Base-by-base conservation (phyloP, 2,797 vertebrate genomes). In the Danio jaintianensis region DNA sequence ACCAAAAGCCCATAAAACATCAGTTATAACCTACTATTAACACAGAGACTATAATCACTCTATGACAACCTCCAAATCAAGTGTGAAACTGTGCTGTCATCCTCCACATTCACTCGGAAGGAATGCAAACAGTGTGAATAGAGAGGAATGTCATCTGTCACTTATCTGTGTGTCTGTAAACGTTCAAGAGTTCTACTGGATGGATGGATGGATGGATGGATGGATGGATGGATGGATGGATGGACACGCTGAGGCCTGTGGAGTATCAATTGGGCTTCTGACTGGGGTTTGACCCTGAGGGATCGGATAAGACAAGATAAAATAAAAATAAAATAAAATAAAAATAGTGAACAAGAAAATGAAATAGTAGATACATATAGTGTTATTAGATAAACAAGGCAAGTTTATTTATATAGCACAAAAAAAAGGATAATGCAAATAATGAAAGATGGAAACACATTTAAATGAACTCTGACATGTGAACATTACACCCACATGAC, bases 61-160 rank as follows among this genome's bases (percentile, higher is more conserved):
- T 43, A 53, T 42, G 38, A 52, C 10, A 63, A 75, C 50, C 45
- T 50, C 7, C 6, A 5, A 55, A 29, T 66, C 16, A 10, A 45
- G 42, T 10, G 16, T 47, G 67, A 69, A 69, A 36, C 42, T 52
- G 56, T 12, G 29, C 66, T 29, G 38, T 62, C 45, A 70, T 67
- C 38, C 48, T n/a, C 55, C 47, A 15, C 16, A 50, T 75, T 38
- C 7, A 1, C 29, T 53, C 74, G 13, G n/a, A n/a, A 70, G 45
- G 66, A 79, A 70, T 70, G 77, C 42, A 79, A 79, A 62, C 77
- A 62, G 77, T 40, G 66, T n/a, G 1, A 50, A 61, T 7, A 11
- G 18, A 75, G 29, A 59, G 55, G 42, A 68, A 61, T 69, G 53
- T 69, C 55, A 78, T 58, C 42, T 73, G 76, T 59, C 76, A 69